phyloP scores from a whole-genome alignment of 2,797 vertebrate genomes.

The Notolabrus celidotus region DNA sequence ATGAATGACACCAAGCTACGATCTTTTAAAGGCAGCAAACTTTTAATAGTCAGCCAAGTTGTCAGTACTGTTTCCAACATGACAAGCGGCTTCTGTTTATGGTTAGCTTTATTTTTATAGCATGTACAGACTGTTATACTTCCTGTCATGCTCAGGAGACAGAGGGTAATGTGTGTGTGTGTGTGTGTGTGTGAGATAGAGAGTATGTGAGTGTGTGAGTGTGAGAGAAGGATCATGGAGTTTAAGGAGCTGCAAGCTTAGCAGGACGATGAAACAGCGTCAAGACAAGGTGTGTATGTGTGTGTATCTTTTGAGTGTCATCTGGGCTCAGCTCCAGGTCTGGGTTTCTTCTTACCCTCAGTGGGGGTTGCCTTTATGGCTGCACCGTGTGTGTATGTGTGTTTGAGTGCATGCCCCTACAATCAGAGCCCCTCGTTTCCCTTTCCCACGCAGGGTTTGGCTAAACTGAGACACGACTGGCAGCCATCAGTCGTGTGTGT shows the following conservation, averaged over 20 bases:
- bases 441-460: conserved; percentile 76
- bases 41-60: conserved; percentile 7
- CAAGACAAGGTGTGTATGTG: conserved; percentile 50
- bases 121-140: conserved; percentile 51
- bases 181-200: conserved; percentile 21
- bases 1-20: conserved; percentile 14
- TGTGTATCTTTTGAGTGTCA: conserved; percentile 80
- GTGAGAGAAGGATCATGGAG: conserved; percentile 27
- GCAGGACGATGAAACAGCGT: conserved; percentile 54
- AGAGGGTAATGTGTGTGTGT: conserved; percentile 36
- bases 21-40: conserved; percentile 11
- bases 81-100: conserved; percentile 39
- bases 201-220: conserved; percentile 24
- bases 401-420: conserved; percentile 39
- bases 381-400: conserved; percentile 37
- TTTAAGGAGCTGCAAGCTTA: conserved; percentile 32
- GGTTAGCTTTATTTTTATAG: conserved; percentile 29
- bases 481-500: conserved; percentile 89
- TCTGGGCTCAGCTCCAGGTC: conserved; percentile 85
- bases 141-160: conserved; percentile 60
- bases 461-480: conserved; percentile 82
- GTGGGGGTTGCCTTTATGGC: conserved; percentile 75
- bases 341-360: conserved; percentile 79
- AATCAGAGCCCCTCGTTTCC: conserved; percentile 54
- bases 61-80: conserved; percentile 6